Percentiles rank a stretch among this genome's conserved stretches.
Evolutionary conservation across 1,140 invertebrate species (phyloP).

Genomic region (Chironomus striatipennis): DNA sequence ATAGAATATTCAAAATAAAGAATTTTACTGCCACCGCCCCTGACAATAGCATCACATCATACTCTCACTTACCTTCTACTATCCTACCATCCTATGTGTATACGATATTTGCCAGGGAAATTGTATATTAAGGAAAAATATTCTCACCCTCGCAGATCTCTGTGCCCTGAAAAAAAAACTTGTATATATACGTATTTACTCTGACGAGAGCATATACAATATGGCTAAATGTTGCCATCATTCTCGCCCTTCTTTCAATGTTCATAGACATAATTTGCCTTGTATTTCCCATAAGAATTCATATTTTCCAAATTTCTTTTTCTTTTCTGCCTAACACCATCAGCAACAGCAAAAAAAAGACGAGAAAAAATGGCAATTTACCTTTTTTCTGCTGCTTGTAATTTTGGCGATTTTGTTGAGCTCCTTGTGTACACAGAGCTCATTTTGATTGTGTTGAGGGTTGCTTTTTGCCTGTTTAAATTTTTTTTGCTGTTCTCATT

Average conservation of each 20-base stretch:
- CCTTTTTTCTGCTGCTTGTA: no score
- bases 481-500: neutral
- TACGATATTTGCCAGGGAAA: no score
- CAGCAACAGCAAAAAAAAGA: no score
- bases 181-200: neutral
- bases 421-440: no score
- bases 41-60: no score
- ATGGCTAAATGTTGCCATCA: neutral
- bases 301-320: neutral
- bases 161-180: no score
- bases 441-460: neutral
- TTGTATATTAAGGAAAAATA: neutral
- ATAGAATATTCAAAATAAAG: no score
- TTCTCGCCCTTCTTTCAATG: no score
- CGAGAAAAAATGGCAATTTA: no score
- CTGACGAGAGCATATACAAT: neutral
- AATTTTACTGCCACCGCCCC: no score
- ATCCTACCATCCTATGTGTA: no score
- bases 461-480: neutral
- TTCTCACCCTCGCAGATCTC: neutral
- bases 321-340: neutral
- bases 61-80: no score
- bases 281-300: slow-evolving; percentile 18
- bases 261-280: slow-evolving; percentile 15
- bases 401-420: neutral